Base-by-base conservation (phyloP, 1,140 invertebrate genomes). In the Micrasema minimum region DNA sequence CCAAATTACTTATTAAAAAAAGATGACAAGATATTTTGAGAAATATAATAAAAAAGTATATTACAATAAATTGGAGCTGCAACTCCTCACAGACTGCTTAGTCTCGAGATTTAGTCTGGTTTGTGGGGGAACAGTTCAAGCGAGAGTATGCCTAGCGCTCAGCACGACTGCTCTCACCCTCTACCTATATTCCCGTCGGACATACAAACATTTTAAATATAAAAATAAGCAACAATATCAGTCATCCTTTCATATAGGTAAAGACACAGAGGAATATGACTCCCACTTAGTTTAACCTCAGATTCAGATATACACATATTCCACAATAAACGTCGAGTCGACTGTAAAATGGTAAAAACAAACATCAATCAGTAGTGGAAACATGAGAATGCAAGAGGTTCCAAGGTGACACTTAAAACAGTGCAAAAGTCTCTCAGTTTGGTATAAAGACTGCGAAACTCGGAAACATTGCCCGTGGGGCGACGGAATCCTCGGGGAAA, bases 181-280 rank as follows among this genome's bases (percentile, higher is more conserved):
- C 74, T 37, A 50, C 66, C 53, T 69, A 57, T 59, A 61, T 65
- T 71, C 51, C 66, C 66, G 71, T 69, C 41, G 73, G 66, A 75
- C 73, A 75, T 69, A 69, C 73, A 71, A 75, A 71, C 74, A 68
- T 75, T 69, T 72, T 65, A 75, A 74, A 75, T 75, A 75, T 75
- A 75, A 75, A 75, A 75, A 75, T 75, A 75, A 75, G 74, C 74
- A 75, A 75, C 70, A 75, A 75, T 72, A 72, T 75, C 74, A 72
- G 74, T 75, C 74, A 72, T 72, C 74, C 70, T 75, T 72, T 72
- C 74, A 70, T 72, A 72, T 70, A 72, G 70, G 69, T 72, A 71
- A 66, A 69, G 67, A 75, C 74, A 75, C 69, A 72, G 68, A 75
- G 69, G 69, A 75, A 72, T 66, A 69, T 70, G 69, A 75, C 66